Evolutionary conservation across 2,888 invertebrate genomes (phyloP), one percentile per base, ranked within the genome.

Genomic region (Coleophora flavipennella): DNA sequence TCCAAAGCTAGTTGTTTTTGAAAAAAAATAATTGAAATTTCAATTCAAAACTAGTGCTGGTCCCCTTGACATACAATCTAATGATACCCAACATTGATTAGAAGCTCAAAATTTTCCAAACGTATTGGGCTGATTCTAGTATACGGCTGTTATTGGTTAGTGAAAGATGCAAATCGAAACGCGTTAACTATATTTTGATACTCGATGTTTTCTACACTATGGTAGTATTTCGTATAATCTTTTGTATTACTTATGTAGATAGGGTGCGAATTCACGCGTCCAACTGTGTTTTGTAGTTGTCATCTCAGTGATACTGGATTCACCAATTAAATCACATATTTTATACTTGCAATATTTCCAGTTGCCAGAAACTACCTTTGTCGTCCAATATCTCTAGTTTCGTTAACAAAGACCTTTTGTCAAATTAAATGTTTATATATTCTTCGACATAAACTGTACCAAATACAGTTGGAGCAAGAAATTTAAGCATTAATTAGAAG

Each of bases 141-240:
- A 84, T 84, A 84, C 84, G 84, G 79, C 84, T 83, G 81, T 77
- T 62, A 77, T 79, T 73, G 84, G 84, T 84, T 84, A 84, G 84
- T 84, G 84, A 84, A 76, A 74, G 66, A 70, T 62, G 65, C 75
- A 76, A 78, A 78, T 74, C 63, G 67, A 63, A 71, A 71, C 66
- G 66, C 76, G 79, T 81, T 79, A 76, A 77, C 79, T 79, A 83
- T 83, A 83, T 84, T 84, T 84, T 84, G 83, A 84, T 84, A 84
- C 70, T 83, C 76, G 77, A 80, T 71, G 73, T 84, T 83, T 84
- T 84, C 78, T 83, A 84, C 76, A 81, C 67, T 73, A 71, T 67
- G 54, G 75, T 76, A 73, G 79, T 75, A 68, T 40, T 65, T 62
- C 55, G 60, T 65, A 71, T 69, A 71, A 74, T 66, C 62, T 74